phyloP scores from a whole-genome alignment of 2,797 vertebrate species.

The Trachurus trachurus region DNA sequence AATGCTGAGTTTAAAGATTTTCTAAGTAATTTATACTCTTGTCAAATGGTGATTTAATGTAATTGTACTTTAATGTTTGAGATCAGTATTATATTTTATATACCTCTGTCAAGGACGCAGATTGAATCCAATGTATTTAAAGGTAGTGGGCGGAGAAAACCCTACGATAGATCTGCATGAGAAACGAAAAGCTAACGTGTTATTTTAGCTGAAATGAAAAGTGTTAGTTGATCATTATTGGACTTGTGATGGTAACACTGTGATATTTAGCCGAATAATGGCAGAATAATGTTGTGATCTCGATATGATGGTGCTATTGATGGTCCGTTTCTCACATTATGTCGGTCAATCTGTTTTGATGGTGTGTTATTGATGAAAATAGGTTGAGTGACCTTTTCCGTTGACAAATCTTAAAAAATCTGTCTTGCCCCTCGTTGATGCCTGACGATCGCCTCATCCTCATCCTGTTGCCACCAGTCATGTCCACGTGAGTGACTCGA shows the following conservation, averaged over 20 bases:
- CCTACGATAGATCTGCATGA: conserved; percentile 74
- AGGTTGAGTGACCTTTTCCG: conserved; percentile 64
- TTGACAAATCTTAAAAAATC: conserved; percentile 51
- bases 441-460: conserved; percentile 66
- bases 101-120: conserved; percentile 56
- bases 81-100: conserved; percentile 78
- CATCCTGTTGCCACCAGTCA: conserved; percentile 65
- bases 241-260: conserved; percentile 83
- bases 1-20: conserved; percentile 66
- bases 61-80: conserved; percentile 78
- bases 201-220: conserved; percentile 71
- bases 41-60: conserved; percentile 81
- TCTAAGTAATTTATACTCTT: conserved; percentile 70
- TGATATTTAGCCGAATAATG: conserved; percentile 77
- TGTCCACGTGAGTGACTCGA: conserved; percentile 51
- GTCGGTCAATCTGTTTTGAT: conserved; percentile 71
- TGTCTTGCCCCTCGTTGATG: conserved; percentile 52
- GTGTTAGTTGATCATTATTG: conserved; percentile 78
- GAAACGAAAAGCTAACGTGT: conserved; percentile 55
- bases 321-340: conserved; percentile 71
- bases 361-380: conserved; percentile 75
- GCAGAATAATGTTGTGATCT: conserved; percentile 77
- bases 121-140: conserved; percentile 69
- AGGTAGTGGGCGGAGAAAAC: conserved; percentile 58
- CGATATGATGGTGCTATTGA: conserved; percentile 79